A percentile compares a stretch with the other conserved stretches of the same genome.
These are phyloP conservation scores for Channallabes apus DNA, from an alignment of 2,797 vertebrate genomes.

Conservation along the genomic window DNA sequence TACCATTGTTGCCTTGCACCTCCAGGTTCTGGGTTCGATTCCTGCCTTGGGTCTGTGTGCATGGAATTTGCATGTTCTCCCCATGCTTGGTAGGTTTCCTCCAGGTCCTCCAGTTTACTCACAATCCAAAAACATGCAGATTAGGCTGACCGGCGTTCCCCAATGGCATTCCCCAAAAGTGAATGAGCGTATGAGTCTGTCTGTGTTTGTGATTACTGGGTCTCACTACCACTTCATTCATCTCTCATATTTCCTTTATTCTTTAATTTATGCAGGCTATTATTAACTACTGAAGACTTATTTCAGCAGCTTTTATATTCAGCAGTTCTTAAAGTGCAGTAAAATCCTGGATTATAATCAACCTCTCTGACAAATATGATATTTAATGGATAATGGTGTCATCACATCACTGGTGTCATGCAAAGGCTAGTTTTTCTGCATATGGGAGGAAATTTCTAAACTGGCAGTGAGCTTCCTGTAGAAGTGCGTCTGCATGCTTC, in stretches of 20 bases:
- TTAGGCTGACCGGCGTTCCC: too few species aligned
- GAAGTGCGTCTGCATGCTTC: constrained; percentile 54
- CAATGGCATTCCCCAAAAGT: too few species aligned
- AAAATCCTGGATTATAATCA: not conserved
- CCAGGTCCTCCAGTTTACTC: too few species aligned
- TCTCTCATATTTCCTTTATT: not conserved
- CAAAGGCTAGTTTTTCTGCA: constrained; percentile 66
- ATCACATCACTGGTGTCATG: not conserved
- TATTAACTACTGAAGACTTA: too few species aligned
- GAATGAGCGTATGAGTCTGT: too few species aligned
- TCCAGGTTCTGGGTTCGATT: too few species aligned
- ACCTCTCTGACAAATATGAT: not conserved
- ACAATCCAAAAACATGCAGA: too few species aligned
- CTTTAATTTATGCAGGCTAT: not conserved
- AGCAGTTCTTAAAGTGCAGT: not conserved
- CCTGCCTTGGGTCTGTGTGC: too few species aligned
- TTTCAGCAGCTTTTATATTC: not conserved
- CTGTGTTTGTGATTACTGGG: not conserved
- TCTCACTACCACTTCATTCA: not conserved
- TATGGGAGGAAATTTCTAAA: constrained; percentile 68
- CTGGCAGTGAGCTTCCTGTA: constrained; percentile 61
- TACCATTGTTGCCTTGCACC: too few species aligned
- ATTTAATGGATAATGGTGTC: not conserved
- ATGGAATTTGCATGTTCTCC: too few species aligned
- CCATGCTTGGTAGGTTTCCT: too few species aligned